Evolutionary conservation across 2,113 vertebrate genomes (phyloP), one percentile per base, ranked within the genome.

Genomic region (Gadus chalcogrammus): DNA sequence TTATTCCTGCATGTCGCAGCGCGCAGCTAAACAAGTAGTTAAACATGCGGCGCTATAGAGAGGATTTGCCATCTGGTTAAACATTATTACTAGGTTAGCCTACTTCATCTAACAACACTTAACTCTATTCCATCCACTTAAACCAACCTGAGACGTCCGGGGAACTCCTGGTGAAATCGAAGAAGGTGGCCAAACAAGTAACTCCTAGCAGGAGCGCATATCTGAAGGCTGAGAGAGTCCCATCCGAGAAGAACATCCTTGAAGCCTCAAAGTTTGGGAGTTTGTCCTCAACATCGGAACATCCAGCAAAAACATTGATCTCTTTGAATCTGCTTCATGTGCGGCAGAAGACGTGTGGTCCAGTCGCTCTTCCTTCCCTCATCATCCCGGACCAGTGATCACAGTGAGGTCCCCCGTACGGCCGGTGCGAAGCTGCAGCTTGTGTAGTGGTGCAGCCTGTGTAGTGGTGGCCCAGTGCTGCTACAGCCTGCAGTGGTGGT

Each of bases 231-330:
- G 87, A 90, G 79, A 87, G 75, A 86, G 85, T 87, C 82, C 84
- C 88, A 87, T 92, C 90, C 84, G 89, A 84, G 87, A 90, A 82
- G 90, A 88, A 92, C 95, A 96, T 96, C 91, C 93, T 96, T 88
- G 83, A 90, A 86, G 82, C 88, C 85, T 88, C 90, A 27, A 65
- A 67, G 78, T 81, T 65, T 67, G 20, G 15, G 72, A 76, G 74
- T 72, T 71, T 71, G 78, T 80, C 78, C 73, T 69, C 55, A 75
- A 75, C 82, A 83, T 80, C 48, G 81, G 79, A 83, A 73, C 79
- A 59, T 82, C 82, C 81, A 72, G 42, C 68, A 42, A 55, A 60
- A 27, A n/a, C 74, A 79, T 67, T 52, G 72, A 35, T 24, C 2
- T 84, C 69, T 85, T 69, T 78, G 66, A 65, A 16, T 75, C 48